phyloP scores from a whole-genome alignment of 2,888 invertebrate species.

The Melanotus villosus region DNA sequence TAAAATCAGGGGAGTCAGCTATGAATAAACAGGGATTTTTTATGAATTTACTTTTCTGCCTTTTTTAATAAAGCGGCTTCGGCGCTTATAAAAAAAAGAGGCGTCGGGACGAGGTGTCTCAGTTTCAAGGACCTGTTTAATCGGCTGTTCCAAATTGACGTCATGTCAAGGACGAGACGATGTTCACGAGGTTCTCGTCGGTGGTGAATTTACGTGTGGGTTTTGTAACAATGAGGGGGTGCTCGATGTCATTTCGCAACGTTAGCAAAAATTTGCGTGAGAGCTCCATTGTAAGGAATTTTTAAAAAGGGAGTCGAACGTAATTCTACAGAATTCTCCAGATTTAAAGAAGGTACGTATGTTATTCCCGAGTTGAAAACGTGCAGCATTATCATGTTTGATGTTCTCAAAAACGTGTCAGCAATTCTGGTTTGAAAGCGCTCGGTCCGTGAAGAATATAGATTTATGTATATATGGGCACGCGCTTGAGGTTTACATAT shows the following conservation, averaged over 20 bases:
- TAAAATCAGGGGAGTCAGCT: too few relatives aligned
- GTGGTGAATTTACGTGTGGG: conserved; percentile 20
- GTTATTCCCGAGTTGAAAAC: conserved; percentile 49
- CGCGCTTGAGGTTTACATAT: conserved; percentile 42
- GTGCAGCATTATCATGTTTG: conserved; percentile 57
- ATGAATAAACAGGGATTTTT: too few relatives aligned
- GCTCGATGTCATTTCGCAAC: conserved; percentile 30
- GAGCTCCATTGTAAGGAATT: conserved; percentile 19
- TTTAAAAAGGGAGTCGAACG: conserved; percentile 24
- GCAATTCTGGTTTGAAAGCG: conserved; percentile 51
- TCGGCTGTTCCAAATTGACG: conserved; percentile 24
- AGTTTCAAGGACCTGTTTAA: conserved; percentile 25
- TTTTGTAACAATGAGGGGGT: conserved; percentile 25
- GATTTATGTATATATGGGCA: conserved; percentile 49
- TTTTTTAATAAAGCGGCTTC: background rate
- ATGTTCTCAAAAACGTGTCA: conserved; percentile 57
- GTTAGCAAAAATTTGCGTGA: conserved; percentile 39
- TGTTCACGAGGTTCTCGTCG: conserved; percentile 18
- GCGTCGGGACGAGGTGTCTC: conserved; percentile 3
- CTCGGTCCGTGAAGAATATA: conserved; percentile 48
- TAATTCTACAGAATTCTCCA: conserved; percentile 38
- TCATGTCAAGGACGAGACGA: conserved; percentile 22
- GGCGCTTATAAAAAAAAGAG: background rate
- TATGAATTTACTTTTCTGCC: too few relatives aligned
- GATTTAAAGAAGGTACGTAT: conserved; percentile 44